Evolutionary conservation across 2,888 invertebrate species (phyloP).

Genomic region (Steinernema scapterisci): DNA sequence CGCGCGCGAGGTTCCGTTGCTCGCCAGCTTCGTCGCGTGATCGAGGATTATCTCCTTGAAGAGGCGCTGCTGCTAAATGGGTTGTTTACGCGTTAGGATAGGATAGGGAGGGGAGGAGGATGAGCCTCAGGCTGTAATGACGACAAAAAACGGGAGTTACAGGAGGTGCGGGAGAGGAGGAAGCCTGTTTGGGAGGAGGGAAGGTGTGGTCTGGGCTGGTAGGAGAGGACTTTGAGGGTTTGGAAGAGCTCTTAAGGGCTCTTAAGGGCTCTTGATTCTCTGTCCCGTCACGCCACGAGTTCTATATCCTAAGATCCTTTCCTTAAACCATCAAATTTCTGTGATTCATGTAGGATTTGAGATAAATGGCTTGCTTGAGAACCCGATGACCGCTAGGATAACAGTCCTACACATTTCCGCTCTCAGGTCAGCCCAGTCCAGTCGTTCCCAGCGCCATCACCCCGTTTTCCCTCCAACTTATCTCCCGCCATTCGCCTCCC

Average conservation of each 20-base stretch:
- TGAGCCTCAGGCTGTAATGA: background rate
- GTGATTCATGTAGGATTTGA: too few species aligned
- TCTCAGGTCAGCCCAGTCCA: too few species aligned
- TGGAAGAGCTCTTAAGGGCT: background rate
- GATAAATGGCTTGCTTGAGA: too few species aligned
- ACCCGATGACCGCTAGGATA: too few species aligned
- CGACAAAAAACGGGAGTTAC: background rate
- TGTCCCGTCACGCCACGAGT: too few species aligned
- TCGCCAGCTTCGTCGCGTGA: background rate
- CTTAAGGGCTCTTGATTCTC: background rate
- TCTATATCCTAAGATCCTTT: too few species aligned
- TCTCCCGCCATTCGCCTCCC: background rate
- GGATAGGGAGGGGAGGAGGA: background rate
- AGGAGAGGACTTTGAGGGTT: background rate
- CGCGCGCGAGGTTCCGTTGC: background rate
- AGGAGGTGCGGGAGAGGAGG: background rate
- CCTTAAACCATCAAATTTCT: too few species aligned
- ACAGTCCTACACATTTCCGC: too few species aligned
- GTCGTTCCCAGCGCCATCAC: too few species aligned
- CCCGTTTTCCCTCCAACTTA: background rate
- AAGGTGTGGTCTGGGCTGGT: too few species aligned
- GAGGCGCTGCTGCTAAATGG: background rate
- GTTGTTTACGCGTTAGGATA: background rate
- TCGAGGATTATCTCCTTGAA: constrained; percentile 27
- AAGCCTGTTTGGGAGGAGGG: background rate